Evolutionary conservation across 1,140 invertebrate species (phyloP), one percentile per base, ranked within the genome.

Genomic region (Pogonus chalceus): DNA sequence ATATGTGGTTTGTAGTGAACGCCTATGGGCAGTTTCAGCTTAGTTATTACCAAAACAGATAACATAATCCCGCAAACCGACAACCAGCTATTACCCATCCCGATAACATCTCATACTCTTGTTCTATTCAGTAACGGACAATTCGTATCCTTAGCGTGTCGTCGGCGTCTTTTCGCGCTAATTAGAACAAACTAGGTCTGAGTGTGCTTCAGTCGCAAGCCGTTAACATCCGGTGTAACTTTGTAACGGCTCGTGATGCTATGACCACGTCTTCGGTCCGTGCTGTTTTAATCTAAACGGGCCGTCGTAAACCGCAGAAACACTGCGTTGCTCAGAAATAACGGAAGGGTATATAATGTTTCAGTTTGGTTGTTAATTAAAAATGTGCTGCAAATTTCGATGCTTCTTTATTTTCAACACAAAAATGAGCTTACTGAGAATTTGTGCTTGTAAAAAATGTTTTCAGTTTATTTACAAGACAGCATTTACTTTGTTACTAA

Each of bases 121-220:
- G 4, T 18, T 12, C 37, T 18, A 16, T n/a, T n/a, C n/a, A n/a
- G n/a, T n/a, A n/a, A n/a, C n/a, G 18, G 37, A 9, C 9, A 43
- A 4, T 18, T 43, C 18, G 9, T 7, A n/a, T 9, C 18, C 18
- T 18, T 7, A 12, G 9, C 9, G 18, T 18, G 37, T 12, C n/a
- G n/a, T n/a, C 37, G 18, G 18, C 37, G 37, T 43, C 37, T 43
- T 43, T 43, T 43, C 18, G 37, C 18, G 18, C 37, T 43, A 43
- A 43, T 43, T 43, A 43, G 37, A 43, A 43, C 37, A 43, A 43
- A 43, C 37, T 43, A 43, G 26, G n/a, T n/a, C n/a, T n/a, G n/a
- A n/a, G n/a, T n/a, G n/a, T 7, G 37, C 37, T 43, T 43, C 18
- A 18, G 37, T 16, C 37, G 18, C 37, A 43, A 43, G 37, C 18